phyloP scores from a whole-genome alignment of 2,797 vertebrate genomes.

The Lepilemur ruficaudatus region DNA sequence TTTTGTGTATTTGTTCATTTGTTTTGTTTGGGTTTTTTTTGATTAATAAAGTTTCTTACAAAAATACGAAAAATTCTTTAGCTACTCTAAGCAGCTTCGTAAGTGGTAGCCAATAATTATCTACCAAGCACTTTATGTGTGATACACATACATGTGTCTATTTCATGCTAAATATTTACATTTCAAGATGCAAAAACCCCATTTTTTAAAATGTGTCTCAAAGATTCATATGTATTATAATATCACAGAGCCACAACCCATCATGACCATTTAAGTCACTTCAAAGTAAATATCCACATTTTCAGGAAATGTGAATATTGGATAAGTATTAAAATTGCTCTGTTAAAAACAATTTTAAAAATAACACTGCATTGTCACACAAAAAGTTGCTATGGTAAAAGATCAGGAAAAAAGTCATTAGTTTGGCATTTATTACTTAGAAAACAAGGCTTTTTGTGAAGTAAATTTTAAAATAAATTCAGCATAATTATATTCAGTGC shows the following conservation, averaged over 20 bases:
- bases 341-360: constrained; percentile 3
- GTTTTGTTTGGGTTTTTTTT: neutral
- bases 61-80: neutral
- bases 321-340: constrained; percentile 14
- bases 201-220: neutral
- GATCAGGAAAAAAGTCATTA: constrained; percentile 70
- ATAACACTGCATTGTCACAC: constrained; percentile 63
- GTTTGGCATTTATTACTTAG: constrained; percentile 77
- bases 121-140: constrained; percentile 8
- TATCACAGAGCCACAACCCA: neutral
- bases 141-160: neutral
- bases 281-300: neutral
- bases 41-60: neutral
- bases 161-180: neutral
- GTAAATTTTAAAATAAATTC: constrained; percentile 84
- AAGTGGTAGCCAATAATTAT: constrained; percentile 10
- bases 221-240: neutral
- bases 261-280: neutral
- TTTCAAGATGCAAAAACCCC: neutral
- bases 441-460: constrained; percentile 81
- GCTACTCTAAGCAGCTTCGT: neutral
- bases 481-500: constrained; percentile 79
- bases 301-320: neutral
- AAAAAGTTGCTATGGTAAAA: constrained; percentile 74
- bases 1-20: neutral